Evolutionary conservation across 2,888 invertebrate genomes (phyloP).

Genomic region (Troilus luridus): DNA sequence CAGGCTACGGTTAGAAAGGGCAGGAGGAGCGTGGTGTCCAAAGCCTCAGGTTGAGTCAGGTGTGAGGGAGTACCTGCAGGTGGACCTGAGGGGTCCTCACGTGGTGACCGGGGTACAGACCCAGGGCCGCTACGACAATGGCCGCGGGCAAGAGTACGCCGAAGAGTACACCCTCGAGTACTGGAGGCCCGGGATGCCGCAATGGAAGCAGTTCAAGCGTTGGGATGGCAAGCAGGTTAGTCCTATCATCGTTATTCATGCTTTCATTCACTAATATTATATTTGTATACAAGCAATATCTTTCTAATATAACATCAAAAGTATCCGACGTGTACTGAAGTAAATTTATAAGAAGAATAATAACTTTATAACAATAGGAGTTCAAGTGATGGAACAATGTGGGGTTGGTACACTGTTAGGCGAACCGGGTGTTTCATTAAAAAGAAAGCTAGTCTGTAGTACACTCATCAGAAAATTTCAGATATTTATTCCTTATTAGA

Average conservation of each 20-base stretch:
- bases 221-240: conserved; percentile 78
- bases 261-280: too few species aligned
- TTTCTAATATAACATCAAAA: too few species aligned
- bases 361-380: too few species aligned
- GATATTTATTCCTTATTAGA: too few species aligned
- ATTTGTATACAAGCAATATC: too few species aligned
- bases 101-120: conserved; percentile 81
- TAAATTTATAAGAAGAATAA: too few species aligned
- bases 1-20: conserved; percentile 79
- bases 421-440: too few species aligned
- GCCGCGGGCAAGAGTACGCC: conserved; percentile 82
- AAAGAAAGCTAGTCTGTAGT: too few species aligned
- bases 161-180: conserved; percentile 81
- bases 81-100: conserved; percentile 75
- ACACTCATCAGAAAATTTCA: too few species aligned
- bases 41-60: conserved; percentile 76
- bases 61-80: conserved; percentile 78
- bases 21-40: conserved; percentile 86
- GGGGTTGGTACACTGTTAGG: too few species aligned
- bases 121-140: conserved; percentile 83
- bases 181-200: conserved; percentile 75
- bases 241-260: background rate
- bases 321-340: too few species aligned
- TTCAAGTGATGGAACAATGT: too few species aligned
- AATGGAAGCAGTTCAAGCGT: conserved; percentile 78